Evolutionary conservation across 2,888 invertebrate species (phyloP).

Genomic region (Dioctria linearis): DNA sequence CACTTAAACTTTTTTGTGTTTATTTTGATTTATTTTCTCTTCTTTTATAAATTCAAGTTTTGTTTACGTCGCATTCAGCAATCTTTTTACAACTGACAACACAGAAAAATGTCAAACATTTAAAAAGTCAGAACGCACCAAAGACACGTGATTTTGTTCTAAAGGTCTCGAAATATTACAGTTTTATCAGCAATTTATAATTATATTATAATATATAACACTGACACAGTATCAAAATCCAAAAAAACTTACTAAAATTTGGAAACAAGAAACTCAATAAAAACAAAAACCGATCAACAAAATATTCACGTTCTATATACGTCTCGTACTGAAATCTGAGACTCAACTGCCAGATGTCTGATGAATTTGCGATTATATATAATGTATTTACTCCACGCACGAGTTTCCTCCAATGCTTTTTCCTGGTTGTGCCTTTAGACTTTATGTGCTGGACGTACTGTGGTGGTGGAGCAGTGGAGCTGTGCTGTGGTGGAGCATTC

Average conservation of each 20-base stretch:
- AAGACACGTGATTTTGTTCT: conserved; percentile 6
- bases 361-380: not conserved
- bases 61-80: too few species aligned
- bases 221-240: too few species aligned
- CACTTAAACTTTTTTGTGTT: too few species aligned
- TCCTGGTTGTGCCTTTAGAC: conserved; percentile 17
- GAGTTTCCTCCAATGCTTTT: conserved; percentile 29
- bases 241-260: conserved; percentile 32
- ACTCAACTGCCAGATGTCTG: conserved; percentile 53
- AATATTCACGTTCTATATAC: conserved; percentile 31
- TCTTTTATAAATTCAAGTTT: too few species aligned
- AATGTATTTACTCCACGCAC: conserved; percentile 30
- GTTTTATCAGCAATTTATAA: too few species aligned
- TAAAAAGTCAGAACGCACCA: not conserved
- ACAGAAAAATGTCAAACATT: not conserved
- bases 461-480: not conserved
- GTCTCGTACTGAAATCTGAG: conserved; percentile 53
- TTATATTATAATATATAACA: too few species aligned
- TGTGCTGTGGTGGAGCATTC: not conserved
- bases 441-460: not conserved
- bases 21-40: too few species aligned
- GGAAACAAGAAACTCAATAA: conserved; percentile 19
- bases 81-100: too few species aligned
- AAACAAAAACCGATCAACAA: conserved; percentile 37
- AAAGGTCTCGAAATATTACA: not conserved